Percentiles rank a stretch among this genome's conserved stretches.
phyloP scores from a whole-genome alignment of 2,113 vertebrate genomes.

The Panthera tigris region DNA sequence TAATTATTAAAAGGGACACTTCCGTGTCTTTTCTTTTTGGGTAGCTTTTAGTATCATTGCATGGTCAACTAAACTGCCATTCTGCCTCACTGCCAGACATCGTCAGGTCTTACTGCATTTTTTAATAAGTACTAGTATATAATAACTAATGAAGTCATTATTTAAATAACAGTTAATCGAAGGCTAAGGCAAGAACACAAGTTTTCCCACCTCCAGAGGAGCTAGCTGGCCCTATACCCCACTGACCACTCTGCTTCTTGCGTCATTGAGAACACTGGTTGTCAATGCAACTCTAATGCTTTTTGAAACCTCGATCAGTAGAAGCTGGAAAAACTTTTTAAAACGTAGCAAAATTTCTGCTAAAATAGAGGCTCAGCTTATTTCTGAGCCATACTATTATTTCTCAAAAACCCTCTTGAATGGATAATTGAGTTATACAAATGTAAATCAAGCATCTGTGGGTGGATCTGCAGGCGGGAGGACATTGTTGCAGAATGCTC shows the following conservation, averaged over 20 bases:
- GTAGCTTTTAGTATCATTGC: background rate
- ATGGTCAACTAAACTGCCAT: background rate
- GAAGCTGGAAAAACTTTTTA: background rate
- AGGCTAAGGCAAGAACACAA: background rate
- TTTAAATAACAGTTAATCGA: background rate
- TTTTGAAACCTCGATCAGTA: background rate
- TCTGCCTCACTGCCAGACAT: background rate
- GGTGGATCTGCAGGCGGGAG: background rate
- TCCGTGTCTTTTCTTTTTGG: background rate
- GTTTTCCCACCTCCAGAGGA: background rate
- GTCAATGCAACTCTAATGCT: too few species aligned
- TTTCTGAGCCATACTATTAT: background rate
- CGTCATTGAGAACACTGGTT: background rate
- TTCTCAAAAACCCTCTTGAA: background rate
- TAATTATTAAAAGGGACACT: background rate
- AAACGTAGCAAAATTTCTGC: background rate
- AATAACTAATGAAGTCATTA: background rate
- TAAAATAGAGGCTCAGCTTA: background rate
- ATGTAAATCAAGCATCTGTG: background rate
- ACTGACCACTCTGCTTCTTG: background rate
- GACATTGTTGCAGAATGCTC: background rate
- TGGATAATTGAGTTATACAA: background rate
- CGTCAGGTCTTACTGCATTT: background rate
- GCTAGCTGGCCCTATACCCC: background rate
- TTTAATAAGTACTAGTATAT: background rate